Evolutionary conservation across 1,140 invertebrate species (phyloP).

Genomic region (Sweltsa coloradensis): DNA sequence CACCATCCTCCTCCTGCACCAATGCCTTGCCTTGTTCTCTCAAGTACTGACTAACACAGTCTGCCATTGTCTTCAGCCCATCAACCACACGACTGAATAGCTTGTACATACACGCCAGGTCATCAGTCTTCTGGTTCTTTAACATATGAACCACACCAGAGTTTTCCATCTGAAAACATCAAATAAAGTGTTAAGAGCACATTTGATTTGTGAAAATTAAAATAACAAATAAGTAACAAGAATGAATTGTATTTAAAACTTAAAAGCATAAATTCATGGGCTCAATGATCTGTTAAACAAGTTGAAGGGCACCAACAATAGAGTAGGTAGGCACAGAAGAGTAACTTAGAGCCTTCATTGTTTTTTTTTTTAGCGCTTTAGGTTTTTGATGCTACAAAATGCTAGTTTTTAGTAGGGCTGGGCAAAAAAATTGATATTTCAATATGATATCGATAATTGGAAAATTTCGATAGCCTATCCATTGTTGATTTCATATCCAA

Average conservation of each 20-base stretch:
- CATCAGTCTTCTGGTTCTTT: slow-evolving; percentile 91
- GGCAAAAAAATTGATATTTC: too few species aligned
- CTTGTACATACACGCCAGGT: slow-evolving; percentile 97
- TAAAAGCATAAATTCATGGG: not conserved
- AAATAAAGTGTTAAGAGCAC: not conserved
- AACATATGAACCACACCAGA: slow-evolving; percentile 98
- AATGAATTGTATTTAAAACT: not conserved
- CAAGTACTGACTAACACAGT: slow-evolving; percentile 88
- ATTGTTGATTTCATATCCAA: too few species aligned
- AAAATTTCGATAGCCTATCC: too few species aligned
- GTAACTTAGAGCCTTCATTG: too few species aligned
- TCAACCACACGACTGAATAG: slow-evolving; percentile 81
- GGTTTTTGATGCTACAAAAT: too few species aligned
- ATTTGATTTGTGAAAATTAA: not conserved
- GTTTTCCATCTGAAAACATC: slow-evolving; percentile 81
- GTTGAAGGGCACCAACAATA: too few species aligned
- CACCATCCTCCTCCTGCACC: slow-evolving; percentile 80
- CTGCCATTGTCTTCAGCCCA: slow-evolving; percentile 87
- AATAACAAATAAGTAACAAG: slow-evolving; percentile 3
- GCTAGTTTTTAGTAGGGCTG: too few species aligned
- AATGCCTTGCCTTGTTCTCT: slow-evolving; percentile 88
- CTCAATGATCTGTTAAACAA: too few species aligned
- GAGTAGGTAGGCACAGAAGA: too few species aligned
- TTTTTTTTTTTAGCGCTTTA: too few species aligned
- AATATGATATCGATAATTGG: too few species aligned